Evolutionary conservation across 2,113 vertebrate species (phyloP), one percentile per base, ranked within the genome.

Genomic region (Lycaon pictus): DNA sequence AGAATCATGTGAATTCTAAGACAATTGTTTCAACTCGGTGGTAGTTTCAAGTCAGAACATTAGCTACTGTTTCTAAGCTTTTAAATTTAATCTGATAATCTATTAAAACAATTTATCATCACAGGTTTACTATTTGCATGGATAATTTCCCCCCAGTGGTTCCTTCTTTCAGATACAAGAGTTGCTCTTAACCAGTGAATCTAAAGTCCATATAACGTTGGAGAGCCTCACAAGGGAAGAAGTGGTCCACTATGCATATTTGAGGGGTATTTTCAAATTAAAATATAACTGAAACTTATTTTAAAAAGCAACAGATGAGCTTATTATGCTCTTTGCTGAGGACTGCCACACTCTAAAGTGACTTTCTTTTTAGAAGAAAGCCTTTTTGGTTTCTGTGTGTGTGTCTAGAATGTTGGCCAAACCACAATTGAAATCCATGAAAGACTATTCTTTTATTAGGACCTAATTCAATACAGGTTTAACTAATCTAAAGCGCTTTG

Each of bases 321-420:
- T 37, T 53, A n/a, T 63, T 22, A 58, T 88, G 48, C 12, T 90
- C 58, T 27, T 74, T 62, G 10, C 25, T 19, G 83, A 89, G 55
- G 29, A 43, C 16, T 27, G n/a, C 56, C 23, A 13, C 17, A 51
- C 25, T 62, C 81, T 74, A 32, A 86, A 79, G 72, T 7, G 86
- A 35, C 65, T 79, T 95, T 84, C n/a, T 56, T 84, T 32, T 58
- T 11, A 63, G 60, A 76, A 83, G 60, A 90, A 95, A 72, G 15
- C 0, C 13, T 37, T 96, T 65, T 29, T 4, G 27, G 56, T 58
- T 32, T 91, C 60, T 53, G 5, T 62, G 27, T 79, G 56, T 96
- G 17, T 67, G 76, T 96, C 81, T 79, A 87, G 87, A 92, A 63
- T 56, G 37, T 69, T 89, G 82, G 93, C 93, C 96, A 97, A 95